Evolutionary conservation across 2,888 invertebrate species (phyloP), one percentile per base, ranked within the genome.

Genomic region (Rhyacophila evoluta): DNA sequence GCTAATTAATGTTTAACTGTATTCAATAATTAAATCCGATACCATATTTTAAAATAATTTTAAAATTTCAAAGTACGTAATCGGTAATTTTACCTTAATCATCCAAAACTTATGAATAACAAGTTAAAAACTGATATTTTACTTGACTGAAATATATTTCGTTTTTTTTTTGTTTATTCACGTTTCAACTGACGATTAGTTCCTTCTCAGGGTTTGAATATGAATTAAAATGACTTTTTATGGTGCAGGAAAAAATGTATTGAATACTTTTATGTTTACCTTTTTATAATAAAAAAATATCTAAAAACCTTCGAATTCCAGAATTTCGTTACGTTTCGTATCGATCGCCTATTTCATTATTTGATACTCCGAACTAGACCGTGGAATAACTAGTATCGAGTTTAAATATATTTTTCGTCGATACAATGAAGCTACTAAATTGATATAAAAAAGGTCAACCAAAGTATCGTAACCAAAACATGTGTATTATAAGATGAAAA

Each of bases 311-410:
- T 55, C 55, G 55, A 10, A 55, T 55, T 55, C 55, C 55, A 15
- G 55, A 55, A 70, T 70, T 74, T 41, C 39, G 74, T 74, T 41
- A 74, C 74, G 37, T 74, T 28, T n/a, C 11, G 55, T 74, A 74
- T 74, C 41, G 74, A 38, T 41, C 74, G 27, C 11, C 28, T 28
- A 28, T 28, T 74, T 33, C n/a, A 74, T 74, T 74, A 74, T 41
- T 28, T 15, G 28, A 37, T 37, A 19, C 72, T 55, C 19, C 1
- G 55, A 55, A 19, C 19, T 55, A 19, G 25, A 55, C 55, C 55
- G 55, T 55, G 55, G 55, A 55, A 55, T 55, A 55, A 55, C 55
- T 25, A 25, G 55, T 55, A 25, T 55, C 25, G 19, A 55, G 19
- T 55, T 19, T 19, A 55, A 55, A 19, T 55, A 55, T 12, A 11